Percentiles rank a stretch among this genome's conserved stretches.
Evolutionary conservation across 2,797 vertebrate species (phyloP).

Genomic region (Falco biarmicus): DNA sequence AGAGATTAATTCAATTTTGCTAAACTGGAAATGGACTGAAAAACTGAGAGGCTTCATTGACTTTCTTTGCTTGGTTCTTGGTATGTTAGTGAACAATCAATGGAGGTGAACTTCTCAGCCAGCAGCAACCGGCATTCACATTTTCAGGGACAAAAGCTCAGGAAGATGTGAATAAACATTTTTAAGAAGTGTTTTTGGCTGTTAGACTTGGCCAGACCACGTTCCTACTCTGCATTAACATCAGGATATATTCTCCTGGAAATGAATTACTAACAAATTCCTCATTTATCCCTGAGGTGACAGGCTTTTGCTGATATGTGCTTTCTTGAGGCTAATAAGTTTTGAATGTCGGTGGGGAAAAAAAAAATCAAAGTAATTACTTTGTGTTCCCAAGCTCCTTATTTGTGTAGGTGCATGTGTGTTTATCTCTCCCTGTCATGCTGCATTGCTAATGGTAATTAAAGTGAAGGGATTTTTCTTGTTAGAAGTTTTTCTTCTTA

Average conservation of each 20-base stretch:
- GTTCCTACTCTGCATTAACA: slow-evolving; percentile 13
- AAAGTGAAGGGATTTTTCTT: slow-evolving; percentile 55
- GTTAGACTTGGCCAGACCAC: not conserved
- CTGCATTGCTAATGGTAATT: slow-evolving; percentile 74
- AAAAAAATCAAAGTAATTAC: slow-evolving; percentile 71
- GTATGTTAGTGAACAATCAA: not conserved
- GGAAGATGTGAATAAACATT: slow-evolving; percentile 38
- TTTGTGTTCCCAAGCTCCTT: slow-evolving; percentile 72
- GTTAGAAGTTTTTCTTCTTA: slow-evolving; percentile 29
- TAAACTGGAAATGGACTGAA: slow-evolving; percentile 46
- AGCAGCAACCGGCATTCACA: not conserved
- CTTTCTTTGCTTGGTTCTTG: not conserved
- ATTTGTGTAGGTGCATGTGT: slow-evolving; percentile 43
- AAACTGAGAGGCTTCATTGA: slow-evolving; percentile 7
- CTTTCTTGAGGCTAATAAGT: slow-evolving; percentile 71
- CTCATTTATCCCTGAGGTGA: slow-evolving; percentile 69
- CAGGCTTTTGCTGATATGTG: slow-evolving; percentile 66
- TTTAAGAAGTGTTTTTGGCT: not conserved
- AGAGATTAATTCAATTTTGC: slow-evolving; percentile 52
- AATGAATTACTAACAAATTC: slow-evolving; percentile 73
- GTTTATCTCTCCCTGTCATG: slow-evolving; percentile 63
- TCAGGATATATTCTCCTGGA: slow-evolving; percentile 51
- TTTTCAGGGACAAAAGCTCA: not conserved
- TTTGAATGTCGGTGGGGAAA: slow-evolving; percentile 39
- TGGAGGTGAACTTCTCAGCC: not conserved